Evolutionary conservation across 2,888 invertebrate genomes (phyloP).

Genomic region (Herminia tarsipennalis): DNA sequence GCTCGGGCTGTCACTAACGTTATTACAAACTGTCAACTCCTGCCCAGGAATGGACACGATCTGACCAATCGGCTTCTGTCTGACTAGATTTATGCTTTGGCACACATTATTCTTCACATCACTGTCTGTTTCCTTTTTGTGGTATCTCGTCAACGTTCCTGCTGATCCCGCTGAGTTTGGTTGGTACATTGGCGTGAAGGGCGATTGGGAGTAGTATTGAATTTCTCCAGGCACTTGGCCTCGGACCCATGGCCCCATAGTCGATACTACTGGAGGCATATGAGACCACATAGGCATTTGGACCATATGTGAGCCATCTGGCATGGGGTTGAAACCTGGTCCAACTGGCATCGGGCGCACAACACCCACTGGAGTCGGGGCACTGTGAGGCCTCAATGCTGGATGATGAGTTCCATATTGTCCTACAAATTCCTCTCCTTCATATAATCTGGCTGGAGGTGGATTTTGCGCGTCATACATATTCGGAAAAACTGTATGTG

Average conservation of each 20-base stretch:
- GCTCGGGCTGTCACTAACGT: conserved; percentile 74
- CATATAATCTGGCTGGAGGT: conserved; percentile 63
- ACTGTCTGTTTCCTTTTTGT: conserved; percentile 69
- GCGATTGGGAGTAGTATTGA: conserved; percentile 79
- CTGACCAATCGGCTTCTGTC: conserved; percentile 82
- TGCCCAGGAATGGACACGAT: conserved; percentile 78
- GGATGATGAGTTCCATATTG: conserved; percentile 65
- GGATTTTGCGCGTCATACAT: conserved; percentile 64
- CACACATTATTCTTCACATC: conserved; percentile 73
- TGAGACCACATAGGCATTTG: conserved; percentile 79
- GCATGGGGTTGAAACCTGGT: conserved; percentile 59
- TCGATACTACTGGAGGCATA: conserved; percentile 70
- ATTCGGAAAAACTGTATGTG: conserved; percentile 77
- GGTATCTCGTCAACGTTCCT: conserved; percentile 78
- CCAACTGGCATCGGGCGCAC: conserved; percentile 68
- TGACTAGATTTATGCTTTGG: conserved; percentile 83
- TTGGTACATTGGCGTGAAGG: conserved; percentile 78
- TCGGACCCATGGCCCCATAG: conserved; percentile 72
- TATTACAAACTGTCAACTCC: conserved; percentile 79
- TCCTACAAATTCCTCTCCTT: conserved; percentile 67
- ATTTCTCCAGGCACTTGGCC: conserved; percentile 71
- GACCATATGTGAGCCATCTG: conserved; percentile 71
- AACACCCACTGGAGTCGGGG: conserved; percentile 70
- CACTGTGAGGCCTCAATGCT: conserved; percentile 72
- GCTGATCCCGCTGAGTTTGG: conserved; percentile 80